Conservation (phyloP, 1,140 invertebrate species). For the Meloidogyne floridensis region DNA sequence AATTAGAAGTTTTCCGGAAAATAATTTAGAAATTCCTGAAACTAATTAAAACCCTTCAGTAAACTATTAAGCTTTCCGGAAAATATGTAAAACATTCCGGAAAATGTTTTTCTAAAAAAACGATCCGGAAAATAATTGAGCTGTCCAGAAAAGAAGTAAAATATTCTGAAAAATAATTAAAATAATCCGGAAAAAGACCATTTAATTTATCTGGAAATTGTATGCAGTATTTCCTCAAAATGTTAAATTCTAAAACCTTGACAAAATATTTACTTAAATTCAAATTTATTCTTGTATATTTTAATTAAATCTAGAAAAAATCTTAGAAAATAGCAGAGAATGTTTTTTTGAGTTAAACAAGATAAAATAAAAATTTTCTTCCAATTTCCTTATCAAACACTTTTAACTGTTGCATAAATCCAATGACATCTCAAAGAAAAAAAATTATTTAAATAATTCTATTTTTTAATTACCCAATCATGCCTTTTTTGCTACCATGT, state of each 20-base stretch:
- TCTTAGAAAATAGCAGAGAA: conserved; percentile 5
- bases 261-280: neutral
- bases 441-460: neutral
- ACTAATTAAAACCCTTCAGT: too few relatives aligned
- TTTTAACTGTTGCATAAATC: conserved; percentile 47
- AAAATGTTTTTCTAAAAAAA: neutral
- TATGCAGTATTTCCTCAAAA: too few relatives aligned
- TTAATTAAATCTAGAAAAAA: neutral
- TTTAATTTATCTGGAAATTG: too few relatives aligned
- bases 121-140: neutral
- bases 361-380: neutral
- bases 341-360: conserved; percentile 4
- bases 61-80: neutral
- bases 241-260: too few relatives aligned
- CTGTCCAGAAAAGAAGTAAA: too few relatives aligned
- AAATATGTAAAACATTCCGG: neutral
- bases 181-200: neutral
- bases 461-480: conserved; percentile 38
- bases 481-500: conserved; percentile 50
- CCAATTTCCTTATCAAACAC: conserved; percentile 19
- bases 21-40: neutral
- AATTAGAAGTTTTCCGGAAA: neutral
- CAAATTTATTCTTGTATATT: neutral
- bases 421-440: conserved; percentile 33
- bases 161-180: too few relatives aligned